Conservation (phyloP, 92 coral and sea anemone species). For the Heteractis magnifica region DNA sequence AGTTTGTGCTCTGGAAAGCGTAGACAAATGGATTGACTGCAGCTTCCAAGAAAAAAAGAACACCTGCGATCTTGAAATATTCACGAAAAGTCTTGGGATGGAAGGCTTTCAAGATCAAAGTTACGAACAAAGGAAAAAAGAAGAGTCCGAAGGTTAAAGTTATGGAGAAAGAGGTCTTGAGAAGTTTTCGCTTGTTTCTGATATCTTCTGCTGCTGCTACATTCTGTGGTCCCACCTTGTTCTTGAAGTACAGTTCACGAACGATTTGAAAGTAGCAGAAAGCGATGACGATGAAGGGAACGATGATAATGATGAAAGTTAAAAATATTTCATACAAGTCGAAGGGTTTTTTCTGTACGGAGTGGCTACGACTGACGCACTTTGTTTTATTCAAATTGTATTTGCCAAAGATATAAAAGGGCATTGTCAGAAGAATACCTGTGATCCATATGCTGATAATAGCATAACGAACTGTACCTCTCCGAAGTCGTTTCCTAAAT, state of each 20-base stretch:
- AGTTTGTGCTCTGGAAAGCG: slow-evolving; percentile 38
- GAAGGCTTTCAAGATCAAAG: background rate
- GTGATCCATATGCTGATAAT: background rate
- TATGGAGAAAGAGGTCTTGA: slow-evolving; percentile 12
- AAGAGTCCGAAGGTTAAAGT: slow-evolving; percentile 5
- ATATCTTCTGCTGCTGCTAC: background rate
- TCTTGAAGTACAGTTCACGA: slow-evolving; percentile 25
- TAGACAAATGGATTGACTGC: slow-evolving; percentile 30
- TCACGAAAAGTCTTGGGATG: background rate
- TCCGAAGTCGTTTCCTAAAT: background rate
- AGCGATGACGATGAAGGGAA: slow-evolving; percentile 2
- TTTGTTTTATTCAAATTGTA: background rate
- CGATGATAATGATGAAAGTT: background rate
- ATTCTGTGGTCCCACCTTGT: slow-evolving; percentile 15
- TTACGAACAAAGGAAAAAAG: slow-evolving; percentile 1
- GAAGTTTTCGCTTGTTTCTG: background rate
- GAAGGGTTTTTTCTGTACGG: background rate
- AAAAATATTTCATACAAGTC: background rate
- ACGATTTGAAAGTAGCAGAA: slow-evolving; percentile 34
- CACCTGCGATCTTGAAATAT: background rate
- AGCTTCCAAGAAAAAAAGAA: background rate
- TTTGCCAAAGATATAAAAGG: background rate
- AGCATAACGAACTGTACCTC: background rate
- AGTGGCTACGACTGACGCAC: background rate
- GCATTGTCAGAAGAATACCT: background rate